Conservation (phyloP, 1,140 invertebrate genomes). For the Brachionus sp. region DNA sequence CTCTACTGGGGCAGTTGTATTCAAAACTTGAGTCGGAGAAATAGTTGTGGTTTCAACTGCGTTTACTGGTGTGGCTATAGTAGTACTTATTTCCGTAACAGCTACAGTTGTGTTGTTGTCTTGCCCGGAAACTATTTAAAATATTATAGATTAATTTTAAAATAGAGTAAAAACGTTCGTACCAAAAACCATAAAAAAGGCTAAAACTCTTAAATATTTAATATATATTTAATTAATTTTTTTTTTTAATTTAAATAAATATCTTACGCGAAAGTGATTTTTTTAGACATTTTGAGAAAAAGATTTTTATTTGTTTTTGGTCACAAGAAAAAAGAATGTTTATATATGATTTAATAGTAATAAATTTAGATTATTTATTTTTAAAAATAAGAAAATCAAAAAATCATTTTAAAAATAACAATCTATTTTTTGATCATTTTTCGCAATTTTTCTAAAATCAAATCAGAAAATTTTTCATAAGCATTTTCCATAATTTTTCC, state of each 20-base stretch:
- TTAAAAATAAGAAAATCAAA: not conserved
- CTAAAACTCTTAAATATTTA: not conserved
- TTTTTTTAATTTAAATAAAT: not conserved
- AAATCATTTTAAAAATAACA: not conserved
- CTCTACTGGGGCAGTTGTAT: not conserved
- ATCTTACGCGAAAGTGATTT: not conserved
- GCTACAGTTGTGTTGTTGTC: not conserved
- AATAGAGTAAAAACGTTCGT: not conserved
- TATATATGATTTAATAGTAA: not conserved
- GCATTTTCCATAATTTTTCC: not conserved
- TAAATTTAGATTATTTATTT: not conserved
- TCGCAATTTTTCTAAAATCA: not conserved
- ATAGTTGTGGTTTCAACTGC: not conserved
- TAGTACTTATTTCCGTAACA: not conserved
- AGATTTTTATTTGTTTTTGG: not conserved
- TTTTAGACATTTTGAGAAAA: not conserved
- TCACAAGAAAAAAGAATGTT: not conserved
- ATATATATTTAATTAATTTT: not conserved
- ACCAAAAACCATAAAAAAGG: not conserved
- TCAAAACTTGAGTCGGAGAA: not conserved
- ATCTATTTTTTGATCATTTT: not conserved
- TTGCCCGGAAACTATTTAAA: not conserved
- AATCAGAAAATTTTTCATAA: not conserved
- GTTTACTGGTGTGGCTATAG: not conserved
- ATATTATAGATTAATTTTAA: not conserved